Base-by-base conservation (phyloP, 1,140 invertebrate species). In the Conus betulinus region DNA sequence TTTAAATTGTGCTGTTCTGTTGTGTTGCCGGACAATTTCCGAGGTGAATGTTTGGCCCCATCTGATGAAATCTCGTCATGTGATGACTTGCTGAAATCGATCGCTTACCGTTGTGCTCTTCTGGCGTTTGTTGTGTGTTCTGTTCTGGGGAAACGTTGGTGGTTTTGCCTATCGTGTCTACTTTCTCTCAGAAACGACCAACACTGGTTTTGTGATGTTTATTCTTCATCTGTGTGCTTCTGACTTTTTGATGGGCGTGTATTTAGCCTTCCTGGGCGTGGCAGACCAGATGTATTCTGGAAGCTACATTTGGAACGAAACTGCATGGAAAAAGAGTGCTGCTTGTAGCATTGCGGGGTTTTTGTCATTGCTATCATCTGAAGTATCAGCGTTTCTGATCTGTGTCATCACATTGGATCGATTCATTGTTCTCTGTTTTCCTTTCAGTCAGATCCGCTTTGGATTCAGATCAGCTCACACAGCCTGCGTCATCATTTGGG, bases 231-330 rank as follows among this genome's bases (percentile, higher is more conserved):
- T 94, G n/a, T 89, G 90, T 60, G 53, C 90, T 20, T 91, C 92
- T 52, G 93, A 94, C 81, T 88, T 93, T 27, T 15, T 93, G 15
- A 94, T 93, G 93, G 93, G 93, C 13, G 82, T 94, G 0, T 94
- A 94, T 71, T 55, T 94, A 63, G 85, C 91, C 15, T 91, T 93
- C 20, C 93, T 94, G n/a, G 93, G 91, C 55, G 71, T 85, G 5
- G 92, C 92, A 5, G 93, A 94, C 81, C 84, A 88, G 23, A 25
- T 85, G 39, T 94, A 91, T 86, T 84, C 91, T 11, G 93, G 91
- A n/a, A 78, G 25, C 5, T 94, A 94, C 81, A 83, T 90, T 15
- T 87, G 82, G 52, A 85, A 91, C 78, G 92, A 91, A 15, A 82
- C 78, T 4, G n/a, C 76, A 17, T 94, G 93, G 93, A 89, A 23